A percentile compares a stretch with the other conserved stretches of the same genome.
Evolutionary conservation across 2,113 vertebrate genomes (phyloP).

Genomic region (Otus sunia): DNA sequence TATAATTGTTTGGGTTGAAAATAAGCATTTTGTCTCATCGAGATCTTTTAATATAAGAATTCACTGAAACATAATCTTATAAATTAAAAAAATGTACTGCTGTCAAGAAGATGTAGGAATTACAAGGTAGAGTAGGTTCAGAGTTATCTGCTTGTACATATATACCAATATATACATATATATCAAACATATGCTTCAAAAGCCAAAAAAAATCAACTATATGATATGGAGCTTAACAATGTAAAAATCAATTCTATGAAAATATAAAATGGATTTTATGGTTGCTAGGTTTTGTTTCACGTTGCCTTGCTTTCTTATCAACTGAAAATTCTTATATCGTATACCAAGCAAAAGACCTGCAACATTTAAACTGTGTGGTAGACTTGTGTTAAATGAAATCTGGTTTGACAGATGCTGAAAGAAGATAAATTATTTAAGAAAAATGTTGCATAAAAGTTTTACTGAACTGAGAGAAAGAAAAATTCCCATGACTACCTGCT

Average conservation of each 20-base stretch:
- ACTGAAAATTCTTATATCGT: constrained; percentile 15
- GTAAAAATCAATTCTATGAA: neutral
- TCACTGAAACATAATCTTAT: neutral
- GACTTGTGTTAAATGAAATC: constrained; percentile 58
- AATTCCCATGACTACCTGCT: constrained; percentile 52
- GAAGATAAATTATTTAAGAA: constrained; percentile 65
- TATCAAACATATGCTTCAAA: neutral
- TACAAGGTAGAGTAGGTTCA: neutral
- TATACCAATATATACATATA: neutral
- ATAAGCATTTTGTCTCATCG: neutral
- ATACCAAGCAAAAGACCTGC: neutral
- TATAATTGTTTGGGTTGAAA: neutral
- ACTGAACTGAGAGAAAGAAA: constrained; percentile 35
- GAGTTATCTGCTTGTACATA: neutral
- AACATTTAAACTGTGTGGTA: constrained; percentile 43
- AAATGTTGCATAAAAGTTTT: constrained; percentile 54
- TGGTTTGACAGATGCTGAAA: constrained; percentile 61
- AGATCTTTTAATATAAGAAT: neutral
- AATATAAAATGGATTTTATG: neutral
- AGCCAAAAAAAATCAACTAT: neutral
- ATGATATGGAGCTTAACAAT: neutral
- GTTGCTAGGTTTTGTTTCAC: neutral
- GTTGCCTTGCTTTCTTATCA: neutral
- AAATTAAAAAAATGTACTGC: neutral
- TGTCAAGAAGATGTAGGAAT: neutral